Evolutionary conservation across 1,140 invertebrate species (phyloP).

Genomic region (Hesperophylax magnus): DNA sequence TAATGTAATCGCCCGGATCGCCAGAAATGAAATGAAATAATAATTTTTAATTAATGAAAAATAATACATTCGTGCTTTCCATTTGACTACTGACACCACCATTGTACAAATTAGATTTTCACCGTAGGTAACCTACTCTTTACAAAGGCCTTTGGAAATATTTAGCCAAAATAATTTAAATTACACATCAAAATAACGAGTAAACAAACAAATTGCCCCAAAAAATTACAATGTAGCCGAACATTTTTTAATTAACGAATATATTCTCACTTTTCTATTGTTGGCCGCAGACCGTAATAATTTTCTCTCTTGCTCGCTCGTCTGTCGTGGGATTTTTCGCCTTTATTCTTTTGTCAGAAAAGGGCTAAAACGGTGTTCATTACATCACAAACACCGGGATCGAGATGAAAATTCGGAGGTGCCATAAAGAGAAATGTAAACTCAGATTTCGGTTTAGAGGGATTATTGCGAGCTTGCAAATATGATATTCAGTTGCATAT

Average conservation of each 20-base stretch:
- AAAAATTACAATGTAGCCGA: background rate
- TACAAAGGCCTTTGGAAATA: too few species aligned
- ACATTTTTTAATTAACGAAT: constrained; percentile 16
- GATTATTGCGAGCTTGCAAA: constrained; percentile 4
- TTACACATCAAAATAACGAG: too few species aligned
- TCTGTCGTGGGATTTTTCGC: background rate
- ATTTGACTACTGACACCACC: too few species aligned
- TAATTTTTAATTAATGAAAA: too few species aligned
- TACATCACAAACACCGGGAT: constrained; percentile 9
- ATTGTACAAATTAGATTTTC: too few species aligned
- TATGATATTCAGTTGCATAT: background rate
- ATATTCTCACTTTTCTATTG: constrained; percentile 5
- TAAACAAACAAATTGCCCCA: background rate
- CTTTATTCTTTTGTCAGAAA: constrained; percentile 15
- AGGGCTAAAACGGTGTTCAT: constrained; percentile 6
- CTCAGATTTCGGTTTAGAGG: background rate
- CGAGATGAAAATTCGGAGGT: constrained; percentile 16
- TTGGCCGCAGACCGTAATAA: constrained; percentile 14
- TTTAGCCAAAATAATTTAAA: too few species aligned
- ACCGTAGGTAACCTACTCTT: too few species aligned
- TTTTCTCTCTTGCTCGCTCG: background rate
- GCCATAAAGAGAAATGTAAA: background rate
- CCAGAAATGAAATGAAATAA: too few species aligned
- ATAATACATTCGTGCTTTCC: too few species aligned
- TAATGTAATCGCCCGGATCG: too few species aligned